Percentiles rank a stretch among this genome's conserved stretches.
Evolutionary conservation across 2,113 vertebrate species (phyloP).

Genomic region (Clarias magur): DNA sequence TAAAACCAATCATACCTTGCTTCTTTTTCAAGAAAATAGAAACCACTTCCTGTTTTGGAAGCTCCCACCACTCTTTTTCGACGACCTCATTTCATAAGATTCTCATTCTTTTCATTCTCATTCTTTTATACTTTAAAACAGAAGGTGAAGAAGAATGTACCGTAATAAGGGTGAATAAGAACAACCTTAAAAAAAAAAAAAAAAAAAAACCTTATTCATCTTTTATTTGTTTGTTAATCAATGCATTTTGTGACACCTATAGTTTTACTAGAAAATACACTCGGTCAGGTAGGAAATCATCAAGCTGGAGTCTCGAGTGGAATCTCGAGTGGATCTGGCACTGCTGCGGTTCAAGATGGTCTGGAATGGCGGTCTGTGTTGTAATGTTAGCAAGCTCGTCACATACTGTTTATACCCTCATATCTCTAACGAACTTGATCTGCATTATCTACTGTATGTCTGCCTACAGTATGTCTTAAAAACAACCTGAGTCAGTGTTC

Average conservation of each 20-base stretch:
- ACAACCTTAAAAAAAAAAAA: background rate
- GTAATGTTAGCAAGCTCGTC: background rate
- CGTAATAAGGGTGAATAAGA: background rate
- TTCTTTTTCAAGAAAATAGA: constrained; percentile 50
- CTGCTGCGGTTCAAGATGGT: background rate
- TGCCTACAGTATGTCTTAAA: background rate
- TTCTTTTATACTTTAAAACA: constrained; percentile 21
- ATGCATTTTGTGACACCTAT: background rate
- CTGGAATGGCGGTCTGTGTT: background rate
- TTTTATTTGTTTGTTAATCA: background rate
- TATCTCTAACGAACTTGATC: background rate
- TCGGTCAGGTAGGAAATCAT: background rate
- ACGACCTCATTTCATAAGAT: constrained; percentile 49
- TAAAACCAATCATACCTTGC: constrained; percentile 38
- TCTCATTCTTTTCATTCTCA: constrained; percentile 17
- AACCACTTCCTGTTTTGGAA: constrained; percentile 59
- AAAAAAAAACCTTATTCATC: background rate
- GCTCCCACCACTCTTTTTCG: constrained; percentile 20
- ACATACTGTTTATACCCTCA: background rate
- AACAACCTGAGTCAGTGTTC: background rate
- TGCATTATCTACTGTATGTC: background rate
- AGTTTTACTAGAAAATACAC: background rate
- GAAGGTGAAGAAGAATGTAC: constrained; percentile 40
- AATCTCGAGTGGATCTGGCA: background rate
- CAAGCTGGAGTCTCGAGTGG: background rate